Conservation (phyloP, 1,140 invertebrate species). For the Drosophila kohkoa region DNA sequence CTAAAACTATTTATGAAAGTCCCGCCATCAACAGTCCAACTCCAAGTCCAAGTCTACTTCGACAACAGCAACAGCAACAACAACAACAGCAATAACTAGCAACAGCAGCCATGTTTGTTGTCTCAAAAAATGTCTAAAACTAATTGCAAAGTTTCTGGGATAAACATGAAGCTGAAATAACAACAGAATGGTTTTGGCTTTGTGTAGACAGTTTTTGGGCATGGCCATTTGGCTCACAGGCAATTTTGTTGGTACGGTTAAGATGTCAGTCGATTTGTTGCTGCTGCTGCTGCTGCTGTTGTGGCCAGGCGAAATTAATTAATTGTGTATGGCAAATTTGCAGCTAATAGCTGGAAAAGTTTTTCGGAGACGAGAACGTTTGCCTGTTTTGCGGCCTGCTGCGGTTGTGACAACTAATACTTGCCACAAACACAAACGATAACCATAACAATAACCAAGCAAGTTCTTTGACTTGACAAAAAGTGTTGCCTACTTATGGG, state of each 20-base stretch:
- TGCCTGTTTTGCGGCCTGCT: conserved; percentile 55
- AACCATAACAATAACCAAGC: conserved; percentile 12
- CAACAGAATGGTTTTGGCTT: conserved; percentile 40
- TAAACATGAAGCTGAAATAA: conserved; percentile 36
- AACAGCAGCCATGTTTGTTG: conserved; percentile 31
- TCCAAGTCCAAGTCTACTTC: conserved; percentile 18
- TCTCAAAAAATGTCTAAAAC: conserved; percentile 49
- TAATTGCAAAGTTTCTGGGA: conserved; percentile 65
- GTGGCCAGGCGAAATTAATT: conserved; percentile 65
- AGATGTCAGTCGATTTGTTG: conserved; percentile 44
- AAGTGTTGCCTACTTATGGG: conserved; percentile 50
- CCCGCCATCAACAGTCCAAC: conserved; percentile 13
- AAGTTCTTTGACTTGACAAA: conserved; percentile 16
- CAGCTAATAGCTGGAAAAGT: conserved; percentile 76
- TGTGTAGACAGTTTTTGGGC: conserved; percentile 26
- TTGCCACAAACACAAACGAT: conserved; percentile 16
- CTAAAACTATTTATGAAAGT: conserved; percentile 70
- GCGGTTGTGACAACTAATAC: conserved; percentile 56
- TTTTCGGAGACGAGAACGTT: conserved; percentile 41
- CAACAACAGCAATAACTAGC: neutral
- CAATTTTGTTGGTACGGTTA: conserved; percentile 36
- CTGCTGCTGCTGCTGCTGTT: conserved; percentile 30
- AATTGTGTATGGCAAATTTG: conserved; percentile 80
- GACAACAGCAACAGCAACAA: conserved; percentile 13
- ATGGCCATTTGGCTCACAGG: conserved; percentile 21